Evolutionary conservation across 2,888 invertebrate species (phyloP).

Genomic region (Temnothorax ravouxi): DNA sequence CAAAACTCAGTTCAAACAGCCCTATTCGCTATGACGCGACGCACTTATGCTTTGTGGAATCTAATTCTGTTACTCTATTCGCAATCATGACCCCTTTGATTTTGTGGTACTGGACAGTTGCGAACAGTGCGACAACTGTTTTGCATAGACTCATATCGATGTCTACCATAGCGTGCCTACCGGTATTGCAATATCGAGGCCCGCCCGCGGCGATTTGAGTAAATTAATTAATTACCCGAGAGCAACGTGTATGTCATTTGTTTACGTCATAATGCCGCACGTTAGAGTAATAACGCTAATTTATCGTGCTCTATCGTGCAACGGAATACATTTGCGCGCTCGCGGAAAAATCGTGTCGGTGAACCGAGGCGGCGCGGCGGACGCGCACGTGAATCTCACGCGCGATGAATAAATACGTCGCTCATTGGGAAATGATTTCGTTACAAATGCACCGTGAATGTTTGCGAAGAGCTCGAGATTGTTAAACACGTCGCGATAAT

Average conservation of each 20-base stretch:
- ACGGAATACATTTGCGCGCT: neutral
- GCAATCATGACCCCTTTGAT: constrained; percentile 15
- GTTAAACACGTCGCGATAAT: constrained; percentile 38
- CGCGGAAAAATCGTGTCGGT: neutral
- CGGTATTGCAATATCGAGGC: constrained; percentile 14
- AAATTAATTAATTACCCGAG: constrained; percentile 68
- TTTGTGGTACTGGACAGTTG: neutral
- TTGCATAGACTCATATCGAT: neutral
- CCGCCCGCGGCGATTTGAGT: constrained; percentile 53
- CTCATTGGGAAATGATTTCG: constrained; percentile 33
- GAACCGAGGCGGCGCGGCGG: neutral
- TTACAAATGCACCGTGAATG: constrained; percentile 39
- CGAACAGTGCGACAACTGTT: constrained; percentile 5
- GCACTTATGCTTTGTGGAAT: constrained; percentile 4
- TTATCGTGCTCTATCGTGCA: constrained; percentile 10
- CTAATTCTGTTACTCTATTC: constrained; percentile 31
- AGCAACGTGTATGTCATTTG: constrained; percentile 62
- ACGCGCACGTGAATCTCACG: neutral
- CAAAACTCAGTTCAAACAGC: neutral
- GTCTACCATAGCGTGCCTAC: neutral
- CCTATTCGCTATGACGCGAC: neutral
- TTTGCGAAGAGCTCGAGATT: constrained; percentile 27
- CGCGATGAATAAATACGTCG: constrained; percentile 33
- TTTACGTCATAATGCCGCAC: constrained; percentile 54
- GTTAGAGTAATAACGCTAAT: constrained; percentile 58